A percentile compares a stretch with the other conserved stretches of the same genome.
Conservation (phyloP, 2,888 invertebrate species). For the Podabrus alpinus region DNA sequence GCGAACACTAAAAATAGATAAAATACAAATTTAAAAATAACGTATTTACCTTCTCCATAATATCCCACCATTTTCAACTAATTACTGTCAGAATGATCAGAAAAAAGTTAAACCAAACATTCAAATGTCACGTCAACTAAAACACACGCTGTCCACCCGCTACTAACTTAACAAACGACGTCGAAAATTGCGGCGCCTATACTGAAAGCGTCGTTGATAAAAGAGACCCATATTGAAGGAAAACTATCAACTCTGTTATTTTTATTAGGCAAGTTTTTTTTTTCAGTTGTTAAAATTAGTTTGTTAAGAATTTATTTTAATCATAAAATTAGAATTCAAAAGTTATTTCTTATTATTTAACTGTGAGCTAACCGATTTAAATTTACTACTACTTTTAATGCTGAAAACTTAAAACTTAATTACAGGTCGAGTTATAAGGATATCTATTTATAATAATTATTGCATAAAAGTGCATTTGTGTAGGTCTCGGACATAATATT, state of each 20-base stretch:
- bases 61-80: conserved; percentile 42
- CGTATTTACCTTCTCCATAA: conserved; percentile 41
- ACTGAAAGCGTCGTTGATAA: conserved; percentile 18
- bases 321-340: background rate
- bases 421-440: background rate
- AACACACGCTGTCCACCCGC: conserved; percentile 26
- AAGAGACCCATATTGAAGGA: background rate
- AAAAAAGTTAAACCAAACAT: conserved; percentile 33
- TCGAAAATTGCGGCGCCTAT: conserved; percentile 20
- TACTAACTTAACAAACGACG: conserved; percentile 20
- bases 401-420: background rate
- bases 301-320: background rate
- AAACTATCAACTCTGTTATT: background rate
- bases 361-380: conserved; percentile 1
- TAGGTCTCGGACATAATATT: background rate
- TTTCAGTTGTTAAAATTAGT: background rate
- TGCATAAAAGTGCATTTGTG: background rate
- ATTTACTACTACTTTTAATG: background rate
- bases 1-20: background rate
- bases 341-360: background rate
- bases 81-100: conserved; percentile 41
- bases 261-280: background rate
- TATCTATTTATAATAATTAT: background rate
- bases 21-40: conserved; percentile 13
- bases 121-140: conserved; percentile 15